phyloP scores from a whole-genome alignment of 2,113 vertebrate genomes.

The Accipiter cooperii region DNA sequence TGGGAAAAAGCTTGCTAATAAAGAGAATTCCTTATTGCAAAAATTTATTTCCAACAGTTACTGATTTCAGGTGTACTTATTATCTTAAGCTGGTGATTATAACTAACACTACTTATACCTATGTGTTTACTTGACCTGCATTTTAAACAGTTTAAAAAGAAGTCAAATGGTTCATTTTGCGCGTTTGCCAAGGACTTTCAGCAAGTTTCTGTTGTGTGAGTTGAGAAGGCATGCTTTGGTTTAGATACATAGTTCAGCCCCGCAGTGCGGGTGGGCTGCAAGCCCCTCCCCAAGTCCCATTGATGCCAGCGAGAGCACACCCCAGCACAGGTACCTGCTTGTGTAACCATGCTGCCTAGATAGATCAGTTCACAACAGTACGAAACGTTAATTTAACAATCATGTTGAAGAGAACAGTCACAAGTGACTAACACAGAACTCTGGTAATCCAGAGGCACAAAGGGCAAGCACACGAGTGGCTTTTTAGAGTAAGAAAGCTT shows the following conservation, averaged over 20 bases:
- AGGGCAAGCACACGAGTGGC: rapidly evolving
- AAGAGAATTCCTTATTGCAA: neutral
- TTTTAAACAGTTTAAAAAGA: neutral
- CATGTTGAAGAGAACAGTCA: neutral
- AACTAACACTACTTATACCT: neutral
- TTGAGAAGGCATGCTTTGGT: neutral
- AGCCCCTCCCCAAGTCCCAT: neutral
- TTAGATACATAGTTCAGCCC: neutral
- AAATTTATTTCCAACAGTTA: neutral
- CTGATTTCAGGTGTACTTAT: neutral
- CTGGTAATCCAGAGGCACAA: neutral
- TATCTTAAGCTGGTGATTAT: neutral
- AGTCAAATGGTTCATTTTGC: neutral
- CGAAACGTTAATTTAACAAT: neutral
- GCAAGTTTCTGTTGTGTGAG: neutral
- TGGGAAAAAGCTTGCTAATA: neutral
- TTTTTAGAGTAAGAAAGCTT: neutral
- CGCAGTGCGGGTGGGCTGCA: neutral
- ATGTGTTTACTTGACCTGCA: neutral
- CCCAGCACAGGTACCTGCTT: neutral
- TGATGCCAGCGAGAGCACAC: neutral
- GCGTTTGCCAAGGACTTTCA: neutral
- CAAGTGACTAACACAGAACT: neutral
- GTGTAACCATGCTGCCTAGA: rapidly evolving
- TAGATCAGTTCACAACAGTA: rapidly evolving